Base-by-base conservation (phyloP, 2,888 invertebrate genomes). In the Axea sp. region DNA sequence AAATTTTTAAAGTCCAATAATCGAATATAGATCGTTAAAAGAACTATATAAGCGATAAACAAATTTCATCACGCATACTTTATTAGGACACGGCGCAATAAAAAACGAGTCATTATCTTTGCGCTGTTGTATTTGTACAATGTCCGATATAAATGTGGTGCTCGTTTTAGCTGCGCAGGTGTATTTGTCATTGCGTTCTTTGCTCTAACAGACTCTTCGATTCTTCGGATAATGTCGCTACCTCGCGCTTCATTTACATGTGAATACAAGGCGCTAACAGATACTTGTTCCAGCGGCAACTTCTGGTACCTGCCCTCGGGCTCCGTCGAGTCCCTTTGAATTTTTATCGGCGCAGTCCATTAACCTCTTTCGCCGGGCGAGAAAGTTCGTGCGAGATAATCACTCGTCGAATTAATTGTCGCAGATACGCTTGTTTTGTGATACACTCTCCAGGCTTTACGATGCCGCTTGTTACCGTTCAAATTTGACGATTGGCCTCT, bases 261-360 rank as follows among this genome's bases (percentile, higher is more conserved):
- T 83, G 84, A 84, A 84, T 84, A 81, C 80, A 78, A 78, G 83
- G 81, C 84, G 84, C 83, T 84, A 84, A 84, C 84, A 84, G 84
- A 83, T 80, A 79, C 83, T 79, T 77, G 82, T 80, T 80, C 77
- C 79, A 77, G 76, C 79, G 79, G 81, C 77, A 78, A 78, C 79
- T 77, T 77, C 73, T 72, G 72, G 62, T 72, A 64, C 67, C 68
- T 69, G 71, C 73, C 73, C 53, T 60, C 64, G 57, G 68, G 64
- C 45, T 53, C 41, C 59, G 72, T 64, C 45, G 41, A 67, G 60
- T 72, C 53, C 57, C 69, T 68, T 73, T 73, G 73, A 73, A 73
- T 64, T 68, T 68, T 73, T 73, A 67, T 73, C 73, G 47, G 53
- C 37, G 39, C 77, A 78, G 81, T 79, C 80, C 80, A 78, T 80